Evolutionary conservation across 2,113 vertebrate genomes (phyloP), one percentile per base, ranked within the genome.

Genomic region (Arvicanthis niloticus): DNA sequence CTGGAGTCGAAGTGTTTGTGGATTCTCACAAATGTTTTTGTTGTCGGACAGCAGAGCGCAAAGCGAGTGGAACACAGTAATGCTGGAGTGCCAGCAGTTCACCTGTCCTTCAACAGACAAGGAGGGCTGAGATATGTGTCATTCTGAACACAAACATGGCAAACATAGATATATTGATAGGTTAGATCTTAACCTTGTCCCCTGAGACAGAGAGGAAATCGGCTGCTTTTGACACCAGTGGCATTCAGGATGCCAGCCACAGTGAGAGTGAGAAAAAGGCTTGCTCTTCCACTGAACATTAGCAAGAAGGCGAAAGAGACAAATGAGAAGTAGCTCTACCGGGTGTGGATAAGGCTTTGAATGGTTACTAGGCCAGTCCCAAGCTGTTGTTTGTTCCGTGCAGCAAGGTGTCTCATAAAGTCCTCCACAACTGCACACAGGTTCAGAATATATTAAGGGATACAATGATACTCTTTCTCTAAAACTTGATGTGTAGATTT

Each of bases 401-500:
- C 85, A 8, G 81, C 73, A 70, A 89, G 76, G 93, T 76, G 84
- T 84, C 81, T 94, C 94, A 16, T 53, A 82, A 73, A 89, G 75
- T 56, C 95, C 82, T 80, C 58, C 29, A 8, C 65, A 88, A 95
- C 76, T 88, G 78, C 48, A 37, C 53, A 21, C n/a, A 75, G 88
- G 37, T 70, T 91, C 37, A 34, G 91, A 76, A 73, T 96, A 96
- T 97, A 96, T 95, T 97, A 97, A 97, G 95, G 91, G 95, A 96
- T 93, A 62, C 91, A 95, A 91, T 91, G 96, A 95, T 96, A 94
- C 68, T 87, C 91, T 92, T 93, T 92, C 92, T 78, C 91, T 94
- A 96, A 96, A 98, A 91, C 92, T 97, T 97, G 96, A 97, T 95
- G 96, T 98, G 97, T 96, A 91, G 94, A 85, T 98, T 96, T 96